These are phyloP conservation scores for Pangasius krempfi DNA, from an alignment of 2,797 vertebrate species.

Conservation along the genomic window DNA sequence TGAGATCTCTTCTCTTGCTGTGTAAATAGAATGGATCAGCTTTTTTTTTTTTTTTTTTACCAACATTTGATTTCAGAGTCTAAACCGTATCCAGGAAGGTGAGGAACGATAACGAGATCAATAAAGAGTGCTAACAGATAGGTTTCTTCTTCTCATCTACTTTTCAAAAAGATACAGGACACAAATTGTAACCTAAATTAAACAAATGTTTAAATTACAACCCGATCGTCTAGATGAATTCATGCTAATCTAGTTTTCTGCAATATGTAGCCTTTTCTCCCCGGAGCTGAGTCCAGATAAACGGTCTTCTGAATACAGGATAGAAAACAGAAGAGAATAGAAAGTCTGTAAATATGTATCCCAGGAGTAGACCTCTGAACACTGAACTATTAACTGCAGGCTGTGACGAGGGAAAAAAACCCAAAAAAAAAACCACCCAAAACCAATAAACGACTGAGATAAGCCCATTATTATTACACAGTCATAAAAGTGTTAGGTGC, in stretches of 20 bases:
- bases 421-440: not conserved
- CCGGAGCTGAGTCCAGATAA: not conserved
- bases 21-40: not conserved
- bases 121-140: conserved; percentile 4
- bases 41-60: not conserved
- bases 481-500: conserved; percentile 42
- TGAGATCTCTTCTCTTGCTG: not conserved
- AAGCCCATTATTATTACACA: conserved; percentile 36
- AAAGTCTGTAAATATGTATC: conserved; percentile 1
- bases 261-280: not conserved
- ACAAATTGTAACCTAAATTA: conserved; percentile 4
- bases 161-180: not conserved
- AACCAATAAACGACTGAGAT: conserved; percentile 9
- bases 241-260: not conserved
- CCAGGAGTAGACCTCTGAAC: not conserved
- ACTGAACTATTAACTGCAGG: conserved; percentile 9
- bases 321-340: not conserved
- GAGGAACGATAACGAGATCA: not conserved
- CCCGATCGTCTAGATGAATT: not conserved
- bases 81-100: not conserved
- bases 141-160: not conserved
- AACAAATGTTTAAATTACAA: not conserved
- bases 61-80: not conserved
- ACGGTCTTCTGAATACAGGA: not conserved
- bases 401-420: not conserved